Conservation (phyloP, 2,113 vertebrate species). For the Orthochromis indermauri region DNA sequence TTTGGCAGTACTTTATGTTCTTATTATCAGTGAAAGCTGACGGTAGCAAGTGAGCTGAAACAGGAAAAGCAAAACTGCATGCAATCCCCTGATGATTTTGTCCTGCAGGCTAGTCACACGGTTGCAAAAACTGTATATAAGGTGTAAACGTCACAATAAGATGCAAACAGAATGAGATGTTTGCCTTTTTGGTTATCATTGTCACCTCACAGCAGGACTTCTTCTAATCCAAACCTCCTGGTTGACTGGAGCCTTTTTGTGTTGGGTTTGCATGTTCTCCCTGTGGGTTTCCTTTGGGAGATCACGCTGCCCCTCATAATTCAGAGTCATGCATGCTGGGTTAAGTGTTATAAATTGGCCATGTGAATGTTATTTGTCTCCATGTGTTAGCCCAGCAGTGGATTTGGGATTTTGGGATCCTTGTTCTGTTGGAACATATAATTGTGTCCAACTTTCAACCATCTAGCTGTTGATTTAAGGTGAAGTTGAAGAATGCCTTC, state of each 20-base stretch:
- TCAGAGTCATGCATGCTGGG: neutral
- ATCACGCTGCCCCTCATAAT: neutral
- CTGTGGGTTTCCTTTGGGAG: neutral
- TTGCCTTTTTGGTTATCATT: neutral
- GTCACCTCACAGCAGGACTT: neutral
- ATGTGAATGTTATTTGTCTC: neutral
- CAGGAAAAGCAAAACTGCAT: neutral
- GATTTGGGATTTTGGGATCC: neutral
- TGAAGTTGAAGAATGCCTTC: neutral
- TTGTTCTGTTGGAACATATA: neutral
- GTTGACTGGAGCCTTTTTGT: neutral
- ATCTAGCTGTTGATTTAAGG: neutral
- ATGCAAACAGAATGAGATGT: neutral
- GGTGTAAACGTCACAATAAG: neutral
- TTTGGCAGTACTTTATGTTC: neutral
- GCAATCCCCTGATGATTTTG: neutral
- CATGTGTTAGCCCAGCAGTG: neutral
- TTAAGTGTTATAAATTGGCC: neutral
- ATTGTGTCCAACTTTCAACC: neutral
- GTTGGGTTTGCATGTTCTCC: neutral
- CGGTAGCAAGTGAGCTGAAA: neutral
- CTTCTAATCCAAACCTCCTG: neutral
- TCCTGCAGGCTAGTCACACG: neutral
- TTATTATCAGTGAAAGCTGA: neutral
- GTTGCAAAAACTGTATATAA: neutral